Conservation (phyloP, 2,888 invertebrate genomes). For the Orthosia incerta region DNA sequence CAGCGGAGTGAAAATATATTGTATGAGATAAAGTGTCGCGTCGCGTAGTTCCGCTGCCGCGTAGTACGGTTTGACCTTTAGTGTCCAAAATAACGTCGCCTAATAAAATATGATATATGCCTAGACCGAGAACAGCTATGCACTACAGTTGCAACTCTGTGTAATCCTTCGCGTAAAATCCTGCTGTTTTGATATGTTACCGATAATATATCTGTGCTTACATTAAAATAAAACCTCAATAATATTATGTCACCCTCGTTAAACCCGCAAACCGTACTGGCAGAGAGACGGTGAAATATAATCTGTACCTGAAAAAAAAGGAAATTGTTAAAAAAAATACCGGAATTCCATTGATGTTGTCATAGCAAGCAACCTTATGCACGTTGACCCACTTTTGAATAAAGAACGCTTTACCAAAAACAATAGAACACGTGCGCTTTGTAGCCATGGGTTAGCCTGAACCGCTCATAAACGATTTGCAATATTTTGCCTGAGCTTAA, state of each 20-base stretch:
- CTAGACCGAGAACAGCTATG: too few relatives aligned
- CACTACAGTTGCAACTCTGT: too few relatives aligned
- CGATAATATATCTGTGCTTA: too few relatives aligned
- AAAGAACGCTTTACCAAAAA: conserved; percentile 32
- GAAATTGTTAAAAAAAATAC: neutral
- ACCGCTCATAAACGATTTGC: neutral
- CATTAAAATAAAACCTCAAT: neutral
- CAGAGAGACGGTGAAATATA: neutral
- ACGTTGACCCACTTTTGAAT: conserved; percentile 21
- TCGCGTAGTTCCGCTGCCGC: too few relatives aligned
- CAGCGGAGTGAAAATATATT: too few relatives aligned
- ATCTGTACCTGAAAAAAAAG: neutral
- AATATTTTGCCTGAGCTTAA: neutral
- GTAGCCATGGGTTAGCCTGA: neutral
- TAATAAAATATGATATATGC: too few relatives aligned
- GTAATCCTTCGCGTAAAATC: too few relatives aligned
- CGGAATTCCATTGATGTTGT: neutral
- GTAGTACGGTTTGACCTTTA: too few relatives aligned
- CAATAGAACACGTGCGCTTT: conserved; percentile 22
- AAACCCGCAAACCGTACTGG: neutral
- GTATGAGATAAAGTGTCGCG: too few relatives aligned
- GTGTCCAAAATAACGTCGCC: too few relatives aligned
- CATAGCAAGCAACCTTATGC: neutral
- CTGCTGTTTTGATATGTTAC: too few relatives aligned
- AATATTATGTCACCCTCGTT: neutral